phyloP scores from a whole-genome alignment of 2,888 invertebrate genomes.

The Andrena fulva region DNA sequence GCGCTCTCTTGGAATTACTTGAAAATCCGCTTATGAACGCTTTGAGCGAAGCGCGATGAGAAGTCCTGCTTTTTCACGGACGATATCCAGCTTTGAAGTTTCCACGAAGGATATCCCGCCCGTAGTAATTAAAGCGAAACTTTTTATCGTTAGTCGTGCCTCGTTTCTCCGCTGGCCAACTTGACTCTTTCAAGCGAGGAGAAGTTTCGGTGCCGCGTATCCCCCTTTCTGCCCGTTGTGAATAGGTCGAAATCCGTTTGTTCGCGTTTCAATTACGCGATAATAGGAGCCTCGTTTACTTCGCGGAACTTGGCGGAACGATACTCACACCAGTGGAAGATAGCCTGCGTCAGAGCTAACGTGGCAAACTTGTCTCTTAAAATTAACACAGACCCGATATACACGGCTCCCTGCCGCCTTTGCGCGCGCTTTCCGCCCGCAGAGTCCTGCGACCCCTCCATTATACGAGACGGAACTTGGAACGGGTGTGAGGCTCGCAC shows the following conservation, averaged over 20 bases:
- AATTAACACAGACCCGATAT: slow-evolving; percentile 43
- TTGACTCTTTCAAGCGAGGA: slow-evolving; percentile 55
- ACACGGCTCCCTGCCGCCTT: slow-evolving; percentile 3
- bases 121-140: slow-evolving; percentile 70
- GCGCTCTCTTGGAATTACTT: slow-evolving; percentile 28
- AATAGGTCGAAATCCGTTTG: slow-evolving; percentile 70
- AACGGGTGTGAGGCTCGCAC: neutral
- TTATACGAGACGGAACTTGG: neutral
- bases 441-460: neutral
- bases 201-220: slow-evolving; percentile 59
- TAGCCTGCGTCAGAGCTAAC: slow-evolving; percentile 38
- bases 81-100: slow-evolving; percentile 68
- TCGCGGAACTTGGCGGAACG: slow-evolving; percentile 48
- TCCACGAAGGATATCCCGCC: slow-evolving; percentile 49
- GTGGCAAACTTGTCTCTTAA: slow-evolving; percentile 51
- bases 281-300: slow-evolving; percentile 61
- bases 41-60: slow-evolving; percentile 2
- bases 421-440: neutral
- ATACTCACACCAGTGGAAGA: slow-evolving; percentile 45
- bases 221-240: slow-evolving; percentile 58
- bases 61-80: slow-evolving; percentile 37
- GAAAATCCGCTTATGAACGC: slow-evolving; percentile 45
- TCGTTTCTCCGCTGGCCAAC: slow-evolving; percentile 37
- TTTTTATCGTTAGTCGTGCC: slow-evolving; percentile 65
- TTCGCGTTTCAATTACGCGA: slow-evolving; percentile 69